Percentiles rank a stretch among this genome's conserved stretches.
These are phyloP conservation scores for Erpobdella octoculata DNA, from an alignment of 2,888 invertebrate species.

Conservation along the genomic window DNA sequence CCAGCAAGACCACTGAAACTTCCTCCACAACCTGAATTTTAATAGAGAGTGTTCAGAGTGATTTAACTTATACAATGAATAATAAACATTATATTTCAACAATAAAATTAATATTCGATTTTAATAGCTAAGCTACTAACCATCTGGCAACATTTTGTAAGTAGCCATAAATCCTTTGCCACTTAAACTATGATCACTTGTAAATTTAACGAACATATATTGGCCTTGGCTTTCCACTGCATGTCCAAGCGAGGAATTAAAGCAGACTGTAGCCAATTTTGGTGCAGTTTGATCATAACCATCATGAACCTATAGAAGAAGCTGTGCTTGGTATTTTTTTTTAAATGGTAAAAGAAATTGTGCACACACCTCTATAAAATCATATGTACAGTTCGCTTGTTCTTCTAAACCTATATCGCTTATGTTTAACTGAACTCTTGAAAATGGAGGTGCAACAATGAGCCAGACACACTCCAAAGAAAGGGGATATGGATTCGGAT, in stretches of 20 bases:
- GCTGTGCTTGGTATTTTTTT: not conserved
- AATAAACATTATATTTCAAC: too few relatives aligned
- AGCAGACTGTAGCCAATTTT: slow-evolving; percentile 60
- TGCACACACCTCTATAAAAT: slow-evolving; percentile 61
- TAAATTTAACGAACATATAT: slow-evolving; percentile 61
- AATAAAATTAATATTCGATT: too few relatives aligned
- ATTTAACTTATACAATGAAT: too few relatives aligned
- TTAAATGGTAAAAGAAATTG: not conserved
- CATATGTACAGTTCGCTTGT: slow-evolving; percentile 60
- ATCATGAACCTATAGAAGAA: slow-evolving; percentile 58
- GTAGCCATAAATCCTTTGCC: slow-evolving; percentile 64
- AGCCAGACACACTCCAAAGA: slow-evolving; percentile 63
- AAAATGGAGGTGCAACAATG: slow-evolving; percentile 57
- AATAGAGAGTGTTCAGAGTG: too few relatives aligned
- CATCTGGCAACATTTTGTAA: too few relatives aligned
- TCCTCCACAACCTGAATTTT: too few relatives aligned
- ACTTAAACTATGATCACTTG: slow-evolving; percentile 57
- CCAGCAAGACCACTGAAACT: slow-evolving; percentile 60
- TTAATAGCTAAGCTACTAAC: too few relatives aligned
- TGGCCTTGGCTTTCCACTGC: slow-evolving; percentile 62
- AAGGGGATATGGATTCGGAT: slow-evolving; percentile 63
- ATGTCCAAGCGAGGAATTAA: slow-evolving; percentile 46
- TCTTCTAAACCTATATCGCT: slow-evolving; percentile 62
- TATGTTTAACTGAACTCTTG: slow-evolving; percentile 2
- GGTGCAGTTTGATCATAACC: slow-evolving; percentile 61